Evolutionary conservation across 1,140 invertebrate genomes (phyloP).

Genomic region (Drosophila suzukii): DNA sequence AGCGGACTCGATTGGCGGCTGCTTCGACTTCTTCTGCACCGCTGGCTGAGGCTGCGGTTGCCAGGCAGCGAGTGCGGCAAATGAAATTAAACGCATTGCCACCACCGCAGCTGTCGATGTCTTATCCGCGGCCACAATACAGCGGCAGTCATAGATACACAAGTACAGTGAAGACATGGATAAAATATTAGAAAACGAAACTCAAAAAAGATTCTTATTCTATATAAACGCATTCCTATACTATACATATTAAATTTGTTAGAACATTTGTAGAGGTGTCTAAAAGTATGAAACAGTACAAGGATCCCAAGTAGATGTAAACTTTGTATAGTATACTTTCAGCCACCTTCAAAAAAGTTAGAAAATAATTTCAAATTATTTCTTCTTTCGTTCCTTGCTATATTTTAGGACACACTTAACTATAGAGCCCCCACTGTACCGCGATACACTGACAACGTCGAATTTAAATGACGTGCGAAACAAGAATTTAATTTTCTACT

Average conservation of each 20-base stretch:
- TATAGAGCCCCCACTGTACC: slow-evolving; percentile 4
- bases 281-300: too few relatives aligned
- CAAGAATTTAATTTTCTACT: slow-evolving; percentile 83
- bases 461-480: slow-evolving; percentile 84
- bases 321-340: too few relatives aligned
- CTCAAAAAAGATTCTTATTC: too few relatives aligned
- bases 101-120: slow-evolving; percentile 46
- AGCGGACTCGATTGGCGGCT: slow-evolving; percentile 33
- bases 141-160: slow-evolving; percentile 9
- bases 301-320: too few relatives aligned
- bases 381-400: too few relatives aligned
- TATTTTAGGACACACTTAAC: too few relatives aligned
- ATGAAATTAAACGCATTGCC: slow-evolving; percentile 80
- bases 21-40: slow-evolving; percentile 3
- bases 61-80: slow-evolving; percentile 49
- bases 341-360: too few relatives aligned
- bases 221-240: too few relatives aligned
- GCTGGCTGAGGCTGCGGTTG: slow-evolving; percentile 30
- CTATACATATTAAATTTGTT: too few relatives aligned
- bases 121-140: slow-evolving; percentile 24
- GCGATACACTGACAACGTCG: slow-evolving; percentile 59
- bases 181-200: neutral
- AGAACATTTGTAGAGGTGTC: too few relatives aligned
- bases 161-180: slow-evolving; percentile 1
- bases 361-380: too few relatives aligned